These are phyloP conservation scores for Latrodectus geometricus DNA, from an alignment of 1,140 invertebrate species.

Conservation along the genomic window DNA sequence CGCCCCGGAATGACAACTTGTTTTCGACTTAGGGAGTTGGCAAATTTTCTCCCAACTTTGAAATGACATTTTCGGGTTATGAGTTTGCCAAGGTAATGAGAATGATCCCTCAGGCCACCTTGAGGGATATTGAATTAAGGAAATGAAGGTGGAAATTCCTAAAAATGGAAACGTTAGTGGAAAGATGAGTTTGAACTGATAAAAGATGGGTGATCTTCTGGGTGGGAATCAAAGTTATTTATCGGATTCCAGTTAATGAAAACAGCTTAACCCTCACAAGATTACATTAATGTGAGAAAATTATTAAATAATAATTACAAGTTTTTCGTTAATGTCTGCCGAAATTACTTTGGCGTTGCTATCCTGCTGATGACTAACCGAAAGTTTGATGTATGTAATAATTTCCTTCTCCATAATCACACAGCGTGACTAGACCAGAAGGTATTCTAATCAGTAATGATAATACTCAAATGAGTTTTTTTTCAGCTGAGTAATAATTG, in stretches of 20 bases:
- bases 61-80: slow-evolving; percentile 48
- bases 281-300: slow-evolving; percentile 31
- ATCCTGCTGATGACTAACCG: neutral
- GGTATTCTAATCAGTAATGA: neutral
- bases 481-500: neutral
- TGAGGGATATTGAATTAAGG: slow-evolving; percentile 34
- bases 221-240: slow-evolving; percentile 6
- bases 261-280: slow-evolving; percentile 41
- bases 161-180: slow-evolving; percentile 8
- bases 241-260: slow-evolving; percentile 37
- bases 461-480: neutral
- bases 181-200: neutral
- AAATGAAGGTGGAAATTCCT: slow-evolving; percentile 4
- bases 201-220: neutral
- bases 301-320: neutral
- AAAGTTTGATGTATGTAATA: neutral
- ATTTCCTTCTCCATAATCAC: neutral
- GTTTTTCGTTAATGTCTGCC: neutral
- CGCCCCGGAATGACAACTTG: slow-evolving; percentile 26
- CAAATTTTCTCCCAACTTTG: neutral
- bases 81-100: slow-evolving; percentile 46
- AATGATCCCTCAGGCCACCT: neutral
- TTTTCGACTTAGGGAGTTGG: neutral
- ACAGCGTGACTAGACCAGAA: neutral
- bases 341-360: neutral